phyloP scores from a whole-genome alignment of 2,888 invertebrate species.

The Erebia aethiops region DNA sequence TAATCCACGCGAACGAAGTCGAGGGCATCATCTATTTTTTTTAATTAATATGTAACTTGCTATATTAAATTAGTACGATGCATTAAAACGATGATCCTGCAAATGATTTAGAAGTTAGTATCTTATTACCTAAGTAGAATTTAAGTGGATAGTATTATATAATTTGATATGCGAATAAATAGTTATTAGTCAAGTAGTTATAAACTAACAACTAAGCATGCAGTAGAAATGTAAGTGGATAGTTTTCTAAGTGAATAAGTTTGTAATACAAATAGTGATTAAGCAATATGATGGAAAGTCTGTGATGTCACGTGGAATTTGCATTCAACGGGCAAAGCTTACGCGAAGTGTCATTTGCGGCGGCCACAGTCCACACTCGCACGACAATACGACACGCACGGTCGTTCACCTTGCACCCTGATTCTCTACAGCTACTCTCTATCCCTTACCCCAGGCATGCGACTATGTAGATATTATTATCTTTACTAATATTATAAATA shows the following conservation, averaged over 20 bases:
- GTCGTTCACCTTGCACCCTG: constrained; percentile 61
- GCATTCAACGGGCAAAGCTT: constrained; percentile 36
- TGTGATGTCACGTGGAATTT: constrained; percentile 41
- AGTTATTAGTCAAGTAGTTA: too few relatives aligned
- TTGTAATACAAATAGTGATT: constrained; percentile 16
- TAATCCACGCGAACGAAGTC: too few relatives aligned
- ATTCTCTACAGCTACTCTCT: constrained; percentile 25
- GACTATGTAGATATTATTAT: constrained; percentile 25
- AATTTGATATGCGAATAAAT: too few relatives aligned
- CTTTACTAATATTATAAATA: too few relatives aligned
- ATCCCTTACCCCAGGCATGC: constrained; percentile 34
- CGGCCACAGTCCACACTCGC: constrained; percentile 48
- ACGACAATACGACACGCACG: constrained; percentile 52
- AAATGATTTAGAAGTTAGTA: too few relatives aligned
- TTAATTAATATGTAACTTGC: too few relatives aligned
- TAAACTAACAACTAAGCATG: too few relatives aligned
- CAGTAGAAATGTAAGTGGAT: constrained; percentile 5
- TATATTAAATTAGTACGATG: too few relatives aligned
- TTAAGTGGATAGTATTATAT: too few relatives aligned
- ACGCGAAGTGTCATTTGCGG: constrained; percentile 41
- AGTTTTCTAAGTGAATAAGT: constrained; percentile 11
- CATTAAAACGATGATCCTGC: too few relatives aligned
- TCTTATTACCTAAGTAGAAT: too few relatives aligned
- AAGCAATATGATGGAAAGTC: constrained; percentile 37
- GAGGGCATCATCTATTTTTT: too few relatives aligned